These are phyloP conservation scores for Drosophila sp. DNA, from an alignment of 1,140 invertebrate species.

Conservation along the genomic window DNA sequence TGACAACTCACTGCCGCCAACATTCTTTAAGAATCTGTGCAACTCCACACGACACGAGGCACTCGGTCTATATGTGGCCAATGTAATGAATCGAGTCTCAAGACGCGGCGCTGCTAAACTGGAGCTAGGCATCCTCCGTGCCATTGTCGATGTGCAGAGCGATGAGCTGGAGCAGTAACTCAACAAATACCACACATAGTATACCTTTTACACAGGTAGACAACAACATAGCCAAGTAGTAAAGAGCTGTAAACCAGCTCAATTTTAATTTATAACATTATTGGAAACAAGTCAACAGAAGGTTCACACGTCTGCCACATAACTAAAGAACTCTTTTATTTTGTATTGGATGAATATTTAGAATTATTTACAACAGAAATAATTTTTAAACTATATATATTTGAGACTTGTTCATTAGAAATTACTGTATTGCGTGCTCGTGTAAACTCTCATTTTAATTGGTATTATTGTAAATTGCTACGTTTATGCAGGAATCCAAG, in stretches of 20 bases:
- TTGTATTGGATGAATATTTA: no score
- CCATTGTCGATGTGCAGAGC: conserved; percentile 79
- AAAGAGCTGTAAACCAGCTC: background rate
- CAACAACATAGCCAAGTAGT: conserved; percentile 15
- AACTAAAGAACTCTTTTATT: no score
- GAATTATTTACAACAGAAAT: no score
- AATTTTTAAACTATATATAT: no score
- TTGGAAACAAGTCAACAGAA: background rate
- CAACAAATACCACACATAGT: background rate
- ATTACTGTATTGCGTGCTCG: conserved; percentile 1
- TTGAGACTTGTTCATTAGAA: background rate
- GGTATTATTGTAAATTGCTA: conserved; percentile 1
- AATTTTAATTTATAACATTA: conserved; percentile 16
- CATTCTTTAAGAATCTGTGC: conserved; percentile 83
- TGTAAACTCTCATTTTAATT: conserved; percentile 20
- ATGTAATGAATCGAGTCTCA: conserved; percentile 80
- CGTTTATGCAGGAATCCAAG: conserved; percentile 13
- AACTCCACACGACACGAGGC: conserved; percentile 80
- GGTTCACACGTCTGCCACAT: background rate
- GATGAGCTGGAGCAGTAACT: conserved; percentile 73
- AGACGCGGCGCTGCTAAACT: conserved; percentile 69
- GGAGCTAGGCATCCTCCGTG: conserved; percentile 75
- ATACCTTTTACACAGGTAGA: conserved; percentile 5
- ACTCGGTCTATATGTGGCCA: conserved; percentile 78
- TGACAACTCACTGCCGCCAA: conserved; percentile 77